Evolutionary conservation across 2,113 vertebrate genomes (phyloP).

Genomic region (Corydoras maculifer): DNA sequence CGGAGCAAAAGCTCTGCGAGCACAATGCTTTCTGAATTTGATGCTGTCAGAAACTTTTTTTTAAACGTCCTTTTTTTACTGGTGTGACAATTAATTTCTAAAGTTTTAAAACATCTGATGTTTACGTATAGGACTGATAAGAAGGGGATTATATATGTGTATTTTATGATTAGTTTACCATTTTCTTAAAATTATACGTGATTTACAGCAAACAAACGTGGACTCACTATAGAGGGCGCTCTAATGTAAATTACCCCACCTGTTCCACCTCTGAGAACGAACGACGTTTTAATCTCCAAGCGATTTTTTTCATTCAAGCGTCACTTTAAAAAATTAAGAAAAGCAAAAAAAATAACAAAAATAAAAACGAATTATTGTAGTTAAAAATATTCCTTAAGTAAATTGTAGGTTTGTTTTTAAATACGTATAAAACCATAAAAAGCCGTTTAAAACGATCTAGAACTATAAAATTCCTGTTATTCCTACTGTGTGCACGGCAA

Average conservation of each 20-base stretch:
- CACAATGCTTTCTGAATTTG: slow-evolving; percentile 18
- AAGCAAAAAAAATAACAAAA: too few relatives aligned
- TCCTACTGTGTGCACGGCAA: too few relatives aligned
- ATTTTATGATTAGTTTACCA: too few relatives aligned
- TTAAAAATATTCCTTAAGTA: not conserved
- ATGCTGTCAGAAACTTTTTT: slow-evolving; percentile 7
- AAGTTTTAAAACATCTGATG: too few relatives aligned
- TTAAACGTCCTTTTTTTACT: slow-evolving; percentile 17
- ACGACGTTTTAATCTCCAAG: not conserved
- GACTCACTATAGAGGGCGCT: slow-evolving; percentile 39
- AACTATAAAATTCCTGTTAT: too few relatives aligned
- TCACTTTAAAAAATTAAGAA: too few relatives aligned
- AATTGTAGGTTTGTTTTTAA: not conserved
- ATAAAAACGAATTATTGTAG: too few relatives aligned
- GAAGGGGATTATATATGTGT: too few relatives aligned
- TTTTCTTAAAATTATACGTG: too few relatives aligned
- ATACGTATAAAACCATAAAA: not conserved
- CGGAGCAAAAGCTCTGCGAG: slow-evolving; percentile 20
- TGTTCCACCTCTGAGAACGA: slow-evolving; percentile 15
- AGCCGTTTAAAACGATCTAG: too few relatives aligned
- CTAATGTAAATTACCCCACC: slow-evolving; percentile 26
- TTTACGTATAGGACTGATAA: too few relatives aligned
- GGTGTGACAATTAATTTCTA: not conserved
- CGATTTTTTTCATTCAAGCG: too few relatives aligned
- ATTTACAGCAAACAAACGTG: not conserved